Evolutionary conservation across 2,888 invertebrate species (phyloP), one percentile per base, ranked within the genome.

Genomic region (Trypoxylon attenuatum): DNA sequence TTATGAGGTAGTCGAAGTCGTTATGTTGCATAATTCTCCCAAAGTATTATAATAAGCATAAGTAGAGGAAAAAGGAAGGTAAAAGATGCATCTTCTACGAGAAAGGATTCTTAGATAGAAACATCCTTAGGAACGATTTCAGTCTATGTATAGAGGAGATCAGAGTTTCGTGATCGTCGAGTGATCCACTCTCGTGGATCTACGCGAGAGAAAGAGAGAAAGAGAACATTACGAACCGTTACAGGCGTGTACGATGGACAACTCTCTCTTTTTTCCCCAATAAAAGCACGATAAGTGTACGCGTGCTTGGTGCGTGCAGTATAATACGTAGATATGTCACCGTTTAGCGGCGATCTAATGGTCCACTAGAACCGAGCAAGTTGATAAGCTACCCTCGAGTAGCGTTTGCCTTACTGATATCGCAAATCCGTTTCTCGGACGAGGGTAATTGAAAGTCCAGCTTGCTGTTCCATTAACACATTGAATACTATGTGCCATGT

Each of bases 291-390:
- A 57, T 57, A 55, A 47, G 19, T 47, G 27, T n/a, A 19, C 21
- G n/a, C 38, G 19, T 45, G 49, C 27, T 22, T 13, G 16, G 13
- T 27, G 19, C 49, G 21, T 13, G 25, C 50, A 19, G 39, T 21
- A 29, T 19, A 45, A 43, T 29, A 29, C 10, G 10, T 13, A 38
- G 41, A 39, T 54, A 29, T 46, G 33, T 58, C 41, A 45, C 42
- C 57, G 46, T 62, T 52, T 52, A 57, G 41, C 19, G 46, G n/a
- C n/a, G 41, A 51, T 19, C 25, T 57, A 57, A 62, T 62, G 50
- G 51, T 39, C 46, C 41, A 45, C 25, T 25, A 58, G 51, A 58
- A 43, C 6, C 8, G 22, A 18, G 15, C 16, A 16, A 15, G 16
- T 10, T 2, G 47, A 29, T 29, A 29, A 47, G 29, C 27, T 19